Conservation (phyloP, 2,113 vertebrate genomes). For the Apus apus region DNA sequence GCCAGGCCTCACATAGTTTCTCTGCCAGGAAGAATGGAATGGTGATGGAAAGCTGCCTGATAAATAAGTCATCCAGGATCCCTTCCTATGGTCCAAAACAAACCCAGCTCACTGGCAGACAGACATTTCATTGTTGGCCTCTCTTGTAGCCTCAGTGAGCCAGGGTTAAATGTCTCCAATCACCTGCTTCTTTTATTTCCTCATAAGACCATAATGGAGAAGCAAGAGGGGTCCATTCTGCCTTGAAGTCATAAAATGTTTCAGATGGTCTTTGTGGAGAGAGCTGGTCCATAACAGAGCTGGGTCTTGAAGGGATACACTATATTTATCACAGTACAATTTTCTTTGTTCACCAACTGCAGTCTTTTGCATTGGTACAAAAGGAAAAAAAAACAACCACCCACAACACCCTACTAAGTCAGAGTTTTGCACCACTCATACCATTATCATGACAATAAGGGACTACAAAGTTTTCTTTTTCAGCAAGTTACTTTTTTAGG, state of each 20-base stretch:
- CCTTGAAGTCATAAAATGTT: neutral
- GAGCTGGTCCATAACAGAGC: neutral
- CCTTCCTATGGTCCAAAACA: neutral
- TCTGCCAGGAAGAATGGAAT: neutral
- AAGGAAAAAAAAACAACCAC: neutral
- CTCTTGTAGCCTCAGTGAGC: neutral
- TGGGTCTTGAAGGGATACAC: neutral
- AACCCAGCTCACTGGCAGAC: neutral
- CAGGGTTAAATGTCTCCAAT: accelerated
- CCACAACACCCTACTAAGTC: neutral
- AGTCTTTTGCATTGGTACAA: neutral
- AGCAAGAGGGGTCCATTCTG: neutral
- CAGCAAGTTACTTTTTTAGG: neutral
- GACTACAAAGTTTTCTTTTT: neutral
- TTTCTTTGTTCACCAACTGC: neutral
- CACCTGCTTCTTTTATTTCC: neutral
- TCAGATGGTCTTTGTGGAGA: neutral
- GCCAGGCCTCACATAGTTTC: neutral
- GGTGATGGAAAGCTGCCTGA: neutral
- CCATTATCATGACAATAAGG: neutral
- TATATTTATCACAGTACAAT: neutral
- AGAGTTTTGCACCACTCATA: neutral
- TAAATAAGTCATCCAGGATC: neutral
- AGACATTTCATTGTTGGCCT: accelerated
- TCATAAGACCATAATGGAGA: neutral